Percentiles rank a stretch among this genome's conserved stretches.
phyloP scores from a whole-genome alignment of 2,888 invertebrate species.

The Leucophora obtusa region DNA sequence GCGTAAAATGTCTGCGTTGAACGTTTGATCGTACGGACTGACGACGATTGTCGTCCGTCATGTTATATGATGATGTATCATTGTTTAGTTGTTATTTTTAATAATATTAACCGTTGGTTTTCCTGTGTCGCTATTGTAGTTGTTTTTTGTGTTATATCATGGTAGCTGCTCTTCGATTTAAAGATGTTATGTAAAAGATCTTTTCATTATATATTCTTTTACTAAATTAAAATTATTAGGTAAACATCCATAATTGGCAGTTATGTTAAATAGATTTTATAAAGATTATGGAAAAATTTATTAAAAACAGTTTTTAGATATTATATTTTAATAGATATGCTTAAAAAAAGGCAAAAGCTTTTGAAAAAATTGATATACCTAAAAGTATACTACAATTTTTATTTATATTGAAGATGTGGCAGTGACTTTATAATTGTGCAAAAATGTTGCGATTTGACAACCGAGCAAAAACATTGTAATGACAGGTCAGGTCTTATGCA shows the following conservation, averaged over 20 bases:
- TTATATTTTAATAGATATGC: neutral
- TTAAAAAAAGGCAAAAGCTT: neutral
- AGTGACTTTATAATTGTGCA: no score
- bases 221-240: slow-evolving; percentile 49
- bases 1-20: slow-evolving; percentile 6
- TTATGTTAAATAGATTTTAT: slow-evolving; percentile 17
- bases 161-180: neutral
- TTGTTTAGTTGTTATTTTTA: slow-evolving; percentile 61
- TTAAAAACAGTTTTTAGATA: neutral
- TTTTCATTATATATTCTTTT: slow-evolving; percentile 27
- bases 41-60: slow-evolving; percentile 35
- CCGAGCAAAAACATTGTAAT: no score
- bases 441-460: no score
- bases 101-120: slow-evolving; percentile 61
- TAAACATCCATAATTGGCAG: slow-evolving; percentile 55
- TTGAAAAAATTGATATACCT: neutral
- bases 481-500: no score
- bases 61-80: slow-evolving; percentile 55
- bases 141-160: neutral
- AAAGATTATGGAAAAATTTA: neutral
- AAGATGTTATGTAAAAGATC: slow-evolving; percentile 32
- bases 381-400: neutral
- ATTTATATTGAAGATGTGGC: neutral
- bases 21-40: neutral
- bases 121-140: slow-evolving; percentile 25